A percentile compares a stretch with the other conserved stretches of the same genome.
These are phyloP conservation scores for Hypomesus transpacificus DNA, from an alignment of 2,113 vertebrate genomes.

Conservation along the genomic window DNA sequence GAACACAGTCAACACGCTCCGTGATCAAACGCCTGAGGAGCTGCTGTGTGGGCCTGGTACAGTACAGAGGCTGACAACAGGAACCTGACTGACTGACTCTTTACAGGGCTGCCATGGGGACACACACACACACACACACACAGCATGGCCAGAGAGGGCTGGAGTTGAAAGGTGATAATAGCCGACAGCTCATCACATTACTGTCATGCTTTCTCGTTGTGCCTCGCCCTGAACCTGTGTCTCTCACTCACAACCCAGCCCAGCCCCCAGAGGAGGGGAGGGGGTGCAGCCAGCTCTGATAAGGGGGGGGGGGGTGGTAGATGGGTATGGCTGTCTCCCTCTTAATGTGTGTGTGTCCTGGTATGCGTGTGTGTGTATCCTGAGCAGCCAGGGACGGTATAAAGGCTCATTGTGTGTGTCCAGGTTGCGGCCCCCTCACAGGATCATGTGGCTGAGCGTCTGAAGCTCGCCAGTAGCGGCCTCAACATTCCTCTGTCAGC, in stretches of 20 bases:
- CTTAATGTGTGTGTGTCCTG: background rate
- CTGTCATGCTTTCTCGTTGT: background rate
- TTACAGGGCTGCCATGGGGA: background rate
- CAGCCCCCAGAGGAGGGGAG: background rate
- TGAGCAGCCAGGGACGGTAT: slow-evolving; percentile 19
- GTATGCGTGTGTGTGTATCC: background rate
- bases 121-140: background rate
- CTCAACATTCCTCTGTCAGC: slow-evolving; percentile 21
- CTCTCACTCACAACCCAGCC: background rate
- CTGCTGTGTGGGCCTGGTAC: background rate
- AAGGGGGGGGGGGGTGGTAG: background rate
- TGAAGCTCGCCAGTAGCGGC: slow-evolving; percentile 42
- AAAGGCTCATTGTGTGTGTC: slow-evolving; percentile 56
- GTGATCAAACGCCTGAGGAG: slow-evolving; percentile 16
- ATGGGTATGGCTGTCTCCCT: background rate
- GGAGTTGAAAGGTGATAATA: background rate
- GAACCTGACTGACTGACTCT: background rate
- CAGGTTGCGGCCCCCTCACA: slow-evolving; percentile 45
- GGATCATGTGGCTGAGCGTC: slow-evolving; percentile 54
- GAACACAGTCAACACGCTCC: slow-evolving; percentile 17
- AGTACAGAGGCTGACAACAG: background rate
- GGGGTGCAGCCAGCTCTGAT: background rate
- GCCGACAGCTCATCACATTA: slow-evolving; percentile 1
- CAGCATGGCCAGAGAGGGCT: background rate
- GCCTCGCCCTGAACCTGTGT: background rate